Evolutionary conservation across 1,140 invertebrate genomes (phyloP), one percentile per base, ranked within the genome.

Genomic region (Heliconius eleuchia): DNA sequence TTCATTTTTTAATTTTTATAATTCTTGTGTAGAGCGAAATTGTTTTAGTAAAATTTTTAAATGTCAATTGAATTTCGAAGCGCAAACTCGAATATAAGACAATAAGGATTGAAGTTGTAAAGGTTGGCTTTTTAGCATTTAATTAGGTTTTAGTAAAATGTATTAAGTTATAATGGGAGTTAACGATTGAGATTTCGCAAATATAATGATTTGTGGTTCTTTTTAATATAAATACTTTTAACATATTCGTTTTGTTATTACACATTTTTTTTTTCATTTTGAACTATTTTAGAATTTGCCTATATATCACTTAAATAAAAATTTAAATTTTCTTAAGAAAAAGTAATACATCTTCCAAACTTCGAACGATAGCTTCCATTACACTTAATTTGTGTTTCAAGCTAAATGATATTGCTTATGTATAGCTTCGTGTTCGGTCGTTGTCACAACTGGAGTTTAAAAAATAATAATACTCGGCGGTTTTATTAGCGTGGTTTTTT

Each of bases 1-100:
- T 60, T 80, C n/a, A 55, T 39, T 82, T 80, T 75, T 74, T 77
- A 73, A 79, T 81, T 34, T 81, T 71, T 71, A 37, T 73, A 16
- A 27, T 77, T 71, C 78, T 79, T 72, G 70, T 80, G 74, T 71
- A 83, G 71, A 57, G 23, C 55, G 39, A 77, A 73, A 73, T 78
- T 78, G 71, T 57, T 78, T 78, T 78, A 78, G 76, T 27, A 23
- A 78, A 78, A 72, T 78, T 55, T 78, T 78, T 78, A 39, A 52
- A 78, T 71, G 76, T 78, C 71, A 78, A 73, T 78, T 78, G 34
- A 73, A 76, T 71, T 76, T 66, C 9, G 23, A 16, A 66, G 27
- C 13, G 9, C 27, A 60, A 30, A 30, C 30, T 66, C 27, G 23
- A 66, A 30, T 76, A 46, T 30, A 27, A 55, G 74, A 76, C 74